Percentiles rank a stretch among this genome's conserved stretches.
Evolutionary conservation across 2,797 vertebrate genomes (phyloP).

Genomic region (Silurus lanzhouensis): DNA sequence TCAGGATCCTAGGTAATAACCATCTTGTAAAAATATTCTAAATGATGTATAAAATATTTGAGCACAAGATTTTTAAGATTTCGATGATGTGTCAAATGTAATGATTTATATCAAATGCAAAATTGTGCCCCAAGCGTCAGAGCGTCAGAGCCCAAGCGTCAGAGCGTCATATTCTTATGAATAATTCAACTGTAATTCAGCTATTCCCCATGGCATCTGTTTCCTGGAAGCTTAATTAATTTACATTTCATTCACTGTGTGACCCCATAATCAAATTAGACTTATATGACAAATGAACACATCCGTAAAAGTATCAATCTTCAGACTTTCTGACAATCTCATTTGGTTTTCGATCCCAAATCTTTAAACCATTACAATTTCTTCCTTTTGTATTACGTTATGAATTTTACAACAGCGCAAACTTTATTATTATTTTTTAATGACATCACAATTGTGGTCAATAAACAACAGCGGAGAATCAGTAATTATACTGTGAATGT

Average conservation of each 20-base stretch:
- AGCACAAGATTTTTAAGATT: conserved; percentile 34
- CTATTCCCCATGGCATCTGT: conserved; percentile 61
- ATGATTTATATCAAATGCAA: conserved; percentile 57
- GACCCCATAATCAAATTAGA: conserved; percentile 62
- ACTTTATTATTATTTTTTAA: background rate
- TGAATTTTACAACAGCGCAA: background rate
- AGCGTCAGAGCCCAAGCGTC: conserved; percentile 54
- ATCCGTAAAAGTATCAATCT: conserved; percentile 46
- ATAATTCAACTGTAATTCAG: conserved; percentile 60
- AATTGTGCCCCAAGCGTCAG: conserved; percentile 52
- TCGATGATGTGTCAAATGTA: conserved; percentile 50
- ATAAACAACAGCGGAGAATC: background rate
- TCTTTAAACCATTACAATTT: background rate
- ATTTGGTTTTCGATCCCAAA: background rate
- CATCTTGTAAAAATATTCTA: conserved; percentile 15
- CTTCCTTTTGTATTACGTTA: background rate
- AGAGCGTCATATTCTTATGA: conserved; percentile 57
- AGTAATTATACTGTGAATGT: background rate
- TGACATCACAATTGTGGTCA: background rate
- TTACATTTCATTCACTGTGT: conserved; percentile 58
- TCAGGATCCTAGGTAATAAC: background rate
- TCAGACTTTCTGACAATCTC: background rate
- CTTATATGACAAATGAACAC: conserved; percentile 55
- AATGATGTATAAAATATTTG: conserved; percentile 38
- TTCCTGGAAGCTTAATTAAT: conserved; percentile 56